Percentiles rank a stretch among this genome's conserved stretches.
Conservation (phyloP, 2,888 invertebrate species). For the Athetis lepigone region DNA sequence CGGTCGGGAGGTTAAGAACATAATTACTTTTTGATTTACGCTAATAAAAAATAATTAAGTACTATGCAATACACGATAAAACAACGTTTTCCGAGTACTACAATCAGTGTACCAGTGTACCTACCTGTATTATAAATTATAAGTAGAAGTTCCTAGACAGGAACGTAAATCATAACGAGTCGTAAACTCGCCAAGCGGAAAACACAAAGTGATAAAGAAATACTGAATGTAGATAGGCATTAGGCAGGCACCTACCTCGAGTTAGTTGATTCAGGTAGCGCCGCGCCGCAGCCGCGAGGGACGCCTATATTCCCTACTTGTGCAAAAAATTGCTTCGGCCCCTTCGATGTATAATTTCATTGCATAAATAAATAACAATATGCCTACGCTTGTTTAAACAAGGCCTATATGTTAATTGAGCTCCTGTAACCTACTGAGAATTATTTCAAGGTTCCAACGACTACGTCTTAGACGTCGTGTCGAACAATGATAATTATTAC, state of each 20-base stretch:
- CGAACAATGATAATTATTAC: conserved; percentile 23
- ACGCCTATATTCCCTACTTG: conserved; percentile 57
- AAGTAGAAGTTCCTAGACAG: conserved; percentile 15
- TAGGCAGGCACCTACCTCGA: conserved; percentile 2
- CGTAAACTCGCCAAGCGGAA: conserved; percentile 55
- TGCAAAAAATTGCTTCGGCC: conserved; percentile 56
- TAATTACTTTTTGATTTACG: too few species aligned
- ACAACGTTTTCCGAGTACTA: too few species aligned
- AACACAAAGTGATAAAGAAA: conserved; percentile 54
- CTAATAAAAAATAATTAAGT: too few species aligned
- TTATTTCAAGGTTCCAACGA: conserved; percentile 40
- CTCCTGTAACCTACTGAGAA: conserved; percentile 55
- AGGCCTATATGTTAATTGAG: conserved; percentile 47
- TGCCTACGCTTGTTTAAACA: conserved; percentile 39
- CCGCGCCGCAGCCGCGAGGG: conserved; percentile 38
- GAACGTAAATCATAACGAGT: conserved; percentile 63
- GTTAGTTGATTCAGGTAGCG: conserved; percentile 62
- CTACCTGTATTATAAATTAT: too few species aligned
- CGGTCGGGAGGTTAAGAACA: too few species aligned
- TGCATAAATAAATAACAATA: conserved; percentile 60
- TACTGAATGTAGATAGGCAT: conserved; percentile 14
- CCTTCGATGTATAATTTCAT: conserved; percentile 58
- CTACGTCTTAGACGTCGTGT: conserved; percentile 21
- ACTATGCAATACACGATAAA: too few species aligned
- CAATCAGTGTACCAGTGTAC: conserved; percentile 45